Evolutionary conservation across 2,797 vertebrate genomes (phyloP).

Genomic region (Podargus strigoides): DNA sequence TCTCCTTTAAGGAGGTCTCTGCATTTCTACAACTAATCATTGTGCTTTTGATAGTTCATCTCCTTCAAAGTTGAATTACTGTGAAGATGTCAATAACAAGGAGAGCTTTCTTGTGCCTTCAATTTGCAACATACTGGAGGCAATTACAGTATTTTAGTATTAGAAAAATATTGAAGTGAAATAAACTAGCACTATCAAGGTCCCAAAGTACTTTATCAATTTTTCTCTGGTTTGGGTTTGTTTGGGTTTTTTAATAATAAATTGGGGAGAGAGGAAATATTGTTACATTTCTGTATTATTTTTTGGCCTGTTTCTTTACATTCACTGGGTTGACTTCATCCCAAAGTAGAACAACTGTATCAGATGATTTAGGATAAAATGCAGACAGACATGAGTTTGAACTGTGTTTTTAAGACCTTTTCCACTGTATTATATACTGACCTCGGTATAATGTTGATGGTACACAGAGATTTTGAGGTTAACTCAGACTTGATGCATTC

Average conservation of each 20-base stretch:
- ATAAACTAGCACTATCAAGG: not conserved
- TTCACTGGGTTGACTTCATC: not conserved
- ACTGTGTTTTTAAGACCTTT: not conserved
- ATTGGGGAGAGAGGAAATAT: not conserved
- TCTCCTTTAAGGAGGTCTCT: not conserved
- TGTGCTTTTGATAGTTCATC: not conserved
- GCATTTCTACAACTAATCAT: not conserved
- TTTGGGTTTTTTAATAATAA: rapidly evolving
- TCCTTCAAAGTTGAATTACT: not conserved
- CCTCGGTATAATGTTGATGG: not conserved
- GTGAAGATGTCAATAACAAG: not conserved
- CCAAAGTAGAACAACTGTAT: not conserved
- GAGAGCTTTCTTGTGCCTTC: not conserved
- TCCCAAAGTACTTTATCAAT: not conserved
- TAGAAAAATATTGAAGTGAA: not conserved
- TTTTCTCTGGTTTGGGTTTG: not conserved
- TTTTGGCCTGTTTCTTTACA: not conserved
- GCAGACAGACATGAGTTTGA: not conserved
- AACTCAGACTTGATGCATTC: not conserved
- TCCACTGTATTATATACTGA: not conserved
- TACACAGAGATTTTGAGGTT: not conserved
- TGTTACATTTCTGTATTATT: not conserved
- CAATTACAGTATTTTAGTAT: not conserved
- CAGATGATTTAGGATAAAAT: not conserved
- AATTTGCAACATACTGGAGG: not conserved